Evolutionary conservation across 2,888 invertebrate genomes (phyloP).

Genomic region (Apamea monoglypha): DNA sequence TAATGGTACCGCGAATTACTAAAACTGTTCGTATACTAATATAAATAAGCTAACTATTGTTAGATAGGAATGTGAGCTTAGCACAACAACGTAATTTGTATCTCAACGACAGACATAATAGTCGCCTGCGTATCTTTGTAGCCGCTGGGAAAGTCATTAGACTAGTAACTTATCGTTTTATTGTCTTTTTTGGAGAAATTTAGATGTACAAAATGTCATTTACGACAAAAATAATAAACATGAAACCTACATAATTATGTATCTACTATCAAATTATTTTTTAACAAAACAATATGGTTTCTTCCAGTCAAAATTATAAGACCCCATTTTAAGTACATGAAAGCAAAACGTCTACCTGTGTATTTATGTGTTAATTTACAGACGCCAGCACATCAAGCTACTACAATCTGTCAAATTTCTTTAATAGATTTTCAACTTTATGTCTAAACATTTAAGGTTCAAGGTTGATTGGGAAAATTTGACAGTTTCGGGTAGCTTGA

Average conservation of each 20-base stretch:
- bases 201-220: not conserved
- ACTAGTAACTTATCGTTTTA: not conserved
- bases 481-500: no score
- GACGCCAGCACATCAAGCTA: no score
- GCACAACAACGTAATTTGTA: not conserved
- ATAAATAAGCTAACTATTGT: conserved; percentile 27
- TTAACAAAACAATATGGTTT: not conserved
- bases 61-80: conserved; percentile 11
- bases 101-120: conserved; percentile 14
- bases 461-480: no score
- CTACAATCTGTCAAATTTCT: no score
- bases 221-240: not conserved
- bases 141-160: not conserved
- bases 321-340: not conserved
- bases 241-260: not conserved
- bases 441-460: no score
- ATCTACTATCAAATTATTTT: not conserved
- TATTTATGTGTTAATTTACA: not conserved
- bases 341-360: not conserved
- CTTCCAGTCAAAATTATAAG: not conserved
- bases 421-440: no score
- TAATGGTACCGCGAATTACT: not conserved
- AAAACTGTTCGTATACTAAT: conserved; percentile 11
- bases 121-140: conserved; percentile 35
- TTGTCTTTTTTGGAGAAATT: not conserved